These are phyloP conservation scores for Mormyrus proboscirostris DNA, from an alignment of 2,797 vertebrate genomes.

Conservation along the genomic window DNA sequence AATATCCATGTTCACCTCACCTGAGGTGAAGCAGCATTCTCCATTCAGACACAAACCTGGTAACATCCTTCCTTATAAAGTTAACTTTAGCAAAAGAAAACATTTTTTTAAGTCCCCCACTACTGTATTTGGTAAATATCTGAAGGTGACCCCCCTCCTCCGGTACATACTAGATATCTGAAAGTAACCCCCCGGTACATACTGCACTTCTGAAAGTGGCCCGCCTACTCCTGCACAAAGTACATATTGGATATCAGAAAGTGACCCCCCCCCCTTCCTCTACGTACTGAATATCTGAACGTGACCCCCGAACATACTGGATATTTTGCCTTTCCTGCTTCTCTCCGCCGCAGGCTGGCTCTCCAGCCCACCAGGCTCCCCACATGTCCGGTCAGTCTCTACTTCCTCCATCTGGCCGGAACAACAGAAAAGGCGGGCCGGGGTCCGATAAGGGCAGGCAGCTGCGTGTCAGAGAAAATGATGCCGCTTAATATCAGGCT, in stretches of 20 bases:
- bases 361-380: neutral
- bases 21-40: conserved; percentile 35
- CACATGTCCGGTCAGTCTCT: neutral
- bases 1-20: conserved; percentile 76
- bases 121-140: neutral
- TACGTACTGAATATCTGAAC: conserved; percentile 45
- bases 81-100: neutral
- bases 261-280: neutral
- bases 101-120: neutral
- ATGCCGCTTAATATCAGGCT: neutral
- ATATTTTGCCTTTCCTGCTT: conserved; percentile 41
- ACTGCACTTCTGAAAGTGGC: neutral
- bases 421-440: neutral
- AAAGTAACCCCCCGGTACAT: neutral
- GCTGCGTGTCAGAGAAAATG: neutral
- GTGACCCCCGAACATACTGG: conserved; percentile 46
- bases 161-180: neutral
- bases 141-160: neutral
- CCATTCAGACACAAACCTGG: neutral
- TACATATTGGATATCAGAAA: conserved; percentile 48
- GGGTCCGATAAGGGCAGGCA: neutral
- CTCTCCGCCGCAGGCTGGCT: neutral
- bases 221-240: neutral
- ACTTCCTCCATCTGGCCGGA: conserved; percentile 15
- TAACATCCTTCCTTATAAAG: neutral